Evolutionary conservation across 2,797 vertebrate species (phyloP).

Genomic region (Yasuhikotakia modesta): DNA sequence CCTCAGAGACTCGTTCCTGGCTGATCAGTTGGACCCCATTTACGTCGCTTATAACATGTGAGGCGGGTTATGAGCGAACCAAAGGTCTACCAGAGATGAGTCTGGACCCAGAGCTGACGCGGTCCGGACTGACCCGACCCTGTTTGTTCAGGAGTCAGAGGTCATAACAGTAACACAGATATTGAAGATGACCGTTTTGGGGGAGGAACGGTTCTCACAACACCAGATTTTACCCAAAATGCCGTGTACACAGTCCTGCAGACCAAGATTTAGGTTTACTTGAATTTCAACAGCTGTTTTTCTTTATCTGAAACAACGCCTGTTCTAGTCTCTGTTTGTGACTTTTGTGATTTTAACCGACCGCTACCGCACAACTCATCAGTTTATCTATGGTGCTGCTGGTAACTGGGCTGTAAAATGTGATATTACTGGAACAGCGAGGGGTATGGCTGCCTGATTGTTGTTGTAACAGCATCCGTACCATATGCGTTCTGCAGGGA

Average conservation of each 20-base stretch:
- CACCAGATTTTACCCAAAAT: background rate
- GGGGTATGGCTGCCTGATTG: background rate
- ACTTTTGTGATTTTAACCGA: no score
- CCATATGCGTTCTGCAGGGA: background rate
- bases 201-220: background rate
- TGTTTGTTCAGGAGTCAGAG: conserved; percentile 25
- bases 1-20: conserved; percentile 97
- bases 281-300: conserved; percentile 21
- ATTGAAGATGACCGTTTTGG: conserved; percentile 9
- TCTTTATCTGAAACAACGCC: background rate
- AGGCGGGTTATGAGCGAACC: conserved; percentile 45
- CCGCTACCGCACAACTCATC: background rate
- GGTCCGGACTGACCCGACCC: background rate
- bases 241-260: conserved; percentile 3
- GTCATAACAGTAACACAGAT: conserved; percentile 12
- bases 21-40: conserved; percentile 96
- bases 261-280: conserved; percentile 30
- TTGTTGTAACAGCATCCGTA: conserved; percentile 7
- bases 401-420: conserved; percentile 25
- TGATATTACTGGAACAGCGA: background rate
- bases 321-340: conserved; percentile 21
- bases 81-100: conserved; percentile 18
- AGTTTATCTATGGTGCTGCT: conserved; percentile 28
- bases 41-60: conserved; percentile 99
- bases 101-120: background rate